Evolutionary conservation across 2,113 vertebrate genomes (phyloP).

Genomic region (Agelaius phoeniceus): DNA sequence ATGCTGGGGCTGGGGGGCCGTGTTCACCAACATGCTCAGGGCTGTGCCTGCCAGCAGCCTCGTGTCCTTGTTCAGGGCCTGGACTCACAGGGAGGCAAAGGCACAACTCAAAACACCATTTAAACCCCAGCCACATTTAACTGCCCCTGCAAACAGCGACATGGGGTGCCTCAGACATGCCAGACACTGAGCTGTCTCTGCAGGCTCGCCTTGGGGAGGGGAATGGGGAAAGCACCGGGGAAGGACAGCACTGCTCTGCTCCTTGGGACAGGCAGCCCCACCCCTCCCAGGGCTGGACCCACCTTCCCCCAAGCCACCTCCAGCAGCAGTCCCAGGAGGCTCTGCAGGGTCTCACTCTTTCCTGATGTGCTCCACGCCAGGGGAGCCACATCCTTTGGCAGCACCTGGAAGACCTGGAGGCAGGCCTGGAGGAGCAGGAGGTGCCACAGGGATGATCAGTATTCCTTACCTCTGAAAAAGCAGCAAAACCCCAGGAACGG

Average conservation of each 20-base stretch:
- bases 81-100: neutral
- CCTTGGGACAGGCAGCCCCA: neutral
- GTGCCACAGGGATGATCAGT: neutral
- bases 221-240: accelerated
- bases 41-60: constrained; percentile 83
- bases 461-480: neutral
- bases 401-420: constrained; percentile 83
- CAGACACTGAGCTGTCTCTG: neutral
- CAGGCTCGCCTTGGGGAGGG: neutral
- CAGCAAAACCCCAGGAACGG: neutral
- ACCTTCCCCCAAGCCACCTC: constrained; percentile 79
- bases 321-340: constrained; percentile 80
- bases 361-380: constrained; percentile 68
- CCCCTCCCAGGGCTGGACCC: neutral
- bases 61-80: constrained; percentile 80
- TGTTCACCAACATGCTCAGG: constrained; percentile 85
- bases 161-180: neutral
- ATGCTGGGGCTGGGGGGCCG: constrained; percentile 29
- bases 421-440: constrained; percentile 76
- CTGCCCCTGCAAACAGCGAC: neutral
- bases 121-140: neutral
- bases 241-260: neutral
- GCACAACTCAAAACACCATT: neutral
- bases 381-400: constrained; percentile 73
- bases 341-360: constrained; percentile 48